Evolutionary conservation across 2,113 vertebrate genomes (phyloP).

Genomic region (Vulpes vulpes): DNA sequence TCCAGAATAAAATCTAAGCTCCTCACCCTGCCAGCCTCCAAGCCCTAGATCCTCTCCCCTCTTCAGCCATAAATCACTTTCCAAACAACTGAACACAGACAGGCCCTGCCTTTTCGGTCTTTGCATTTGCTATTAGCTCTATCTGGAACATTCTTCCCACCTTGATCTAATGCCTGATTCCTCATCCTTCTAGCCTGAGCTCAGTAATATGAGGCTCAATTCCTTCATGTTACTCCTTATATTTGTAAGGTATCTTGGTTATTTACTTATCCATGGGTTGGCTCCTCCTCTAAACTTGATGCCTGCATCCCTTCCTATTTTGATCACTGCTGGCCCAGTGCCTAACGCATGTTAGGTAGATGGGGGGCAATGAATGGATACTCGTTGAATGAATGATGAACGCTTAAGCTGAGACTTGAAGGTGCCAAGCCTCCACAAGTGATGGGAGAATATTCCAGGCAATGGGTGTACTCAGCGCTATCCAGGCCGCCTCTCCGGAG

Average conservation of each 20-base stretch:
- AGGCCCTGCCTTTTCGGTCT: neutral
- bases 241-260: neutral
- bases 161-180: neutral
- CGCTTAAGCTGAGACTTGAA: neutral
- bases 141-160: neutral
- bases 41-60: neutral
- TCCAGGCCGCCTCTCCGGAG: neutral
- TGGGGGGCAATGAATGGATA: neutral
- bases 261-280: neutral
- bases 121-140: neutral
- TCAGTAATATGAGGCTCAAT: neutral
- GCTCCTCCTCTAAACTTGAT: neutral
- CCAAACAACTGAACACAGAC: neutral
- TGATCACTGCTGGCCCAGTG: neutral
- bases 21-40: neutral
- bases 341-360: neutral
- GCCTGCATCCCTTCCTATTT: neutral
- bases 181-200: neutral
- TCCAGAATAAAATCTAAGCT: neutral
- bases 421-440: neutral
- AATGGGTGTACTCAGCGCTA: neutral
- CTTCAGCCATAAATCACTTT: neutral
- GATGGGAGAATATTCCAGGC: neutral
- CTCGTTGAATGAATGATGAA: neutral
- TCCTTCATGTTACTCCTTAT: neutral